Evolutionary conservation across 1,140 invertebrate species (phyloP), one percentile per base, ranked within the genome.

Genomic region (Onthophagus taurus): DNA sequence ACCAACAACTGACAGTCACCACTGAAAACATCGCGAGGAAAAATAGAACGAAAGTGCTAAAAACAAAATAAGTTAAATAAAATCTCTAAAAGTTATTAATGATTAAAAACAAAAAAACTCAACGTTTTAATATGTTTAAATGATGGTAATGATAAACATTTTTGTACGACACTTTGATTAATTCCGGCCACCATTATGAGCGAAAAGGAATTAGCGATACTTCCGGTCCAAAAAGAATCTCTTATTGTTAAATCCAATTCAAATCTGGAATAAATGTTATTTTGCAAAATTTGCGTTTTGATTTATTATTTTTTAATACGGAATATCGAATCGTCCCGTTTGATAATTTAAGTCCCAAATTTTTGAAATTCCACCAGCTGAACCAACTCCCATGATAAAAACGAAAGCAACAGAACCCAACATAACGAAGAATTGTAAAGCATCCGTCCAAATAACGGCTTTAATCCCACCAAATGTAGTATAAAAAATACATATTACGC

Each of bases 381-480:
- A 66, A 9, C 70, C 47, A 5, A 74, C 68, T 4, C 83, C 76
- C 38, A 82, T 68, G 30, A 78, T 63, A 12, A 77, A 60, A 30
- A 85, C 70, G 2, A 70, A 64, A 1, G 80, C 58, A 11, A 85
- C 72, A 17, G 81, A 78, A 24, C 71, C 74, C 29, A 81, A 61
- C 51, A 83, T 83, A 11, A 83, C 61, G 34, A 72, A 63, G 14
- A 76, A 69, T 51, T 84, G 83, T 21, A 83, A 64, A 0, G 78
- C 75, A 45, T 83, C 81, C 6, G 83, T 75, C 69, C 75, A 76
- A 38, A 84, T 72, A 19, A 85, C 78, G 4, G 82, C 81, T 63
- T 81, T 75, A 47, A 85, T 62, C 1, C 83, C 82, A 33, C 80
- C 81, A 29, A 86, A 59, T 9, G 80, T 75, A 8, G 83, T 84